Evolutionary conservation across 2,113 vertebrate species (phyloP).

Genomic region (Progne subis): DNA sequence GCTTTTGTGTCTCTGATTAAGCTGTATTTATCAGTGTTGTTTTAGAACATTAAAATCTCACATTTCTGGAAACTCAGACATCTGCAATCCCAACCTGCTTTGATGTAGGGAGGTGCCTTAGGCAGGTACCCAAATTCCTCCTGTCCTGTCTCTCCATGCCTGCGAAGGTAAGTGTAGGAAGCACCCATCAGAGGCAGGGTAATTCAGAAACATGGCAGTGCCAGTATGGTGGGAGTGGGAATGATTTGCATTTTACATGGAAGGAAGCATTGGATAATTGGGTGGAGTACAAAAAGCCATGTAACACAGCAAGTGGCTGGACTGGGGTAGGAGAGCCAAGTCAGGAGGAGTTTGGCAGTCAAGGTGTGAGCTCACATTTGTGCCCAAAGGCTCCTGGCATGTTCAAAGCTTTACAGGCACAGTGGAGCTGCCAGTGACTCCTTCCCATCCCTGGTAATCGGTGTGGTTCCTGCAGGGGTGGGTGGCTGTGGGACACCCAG

Average conservation of each 20-base stretch:
- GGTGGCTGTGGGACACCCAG: background rate
- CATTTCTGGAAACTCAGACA: background rate
- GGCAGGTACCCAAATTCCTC: background rate
- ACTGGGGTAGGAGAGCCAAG: background rate
- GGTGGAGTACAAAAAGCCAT: background rate
- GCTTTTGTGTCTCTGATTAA: background rate
- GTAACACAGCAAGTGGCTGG: background rate
- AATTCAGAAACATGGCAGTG: background rate
- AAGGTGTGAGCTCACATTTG: background rate
- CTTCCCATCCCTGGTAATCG: accelerated
- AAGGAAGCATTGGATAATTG: background rate
- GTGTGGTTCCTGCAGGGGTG: accelerated
- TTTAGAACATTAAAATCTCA: background rate
- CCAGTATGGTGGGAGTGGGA: background rate
- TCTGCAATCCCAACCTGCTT: background rate
- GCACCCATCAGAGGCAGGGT: background rate
- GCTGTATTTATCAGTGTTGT: background rate
- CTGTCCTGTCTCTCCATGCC: background rate
- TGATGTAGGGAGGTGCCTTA: background rate
- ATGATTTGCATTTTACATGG: background rate
- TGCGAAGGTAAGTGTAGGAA: background rate
- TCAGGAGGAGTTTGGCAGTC: background rate
- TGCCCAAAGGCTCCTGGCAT: background rate
- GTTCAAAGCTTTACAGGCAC: background rate
- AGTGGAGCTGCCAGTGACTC: background rate